Percentiles rank a stretch among this genome's conserved stretches.
Conservation (phyloP, 2,797 vertebrate species). For the Sebastes matsubarae region DNA sequence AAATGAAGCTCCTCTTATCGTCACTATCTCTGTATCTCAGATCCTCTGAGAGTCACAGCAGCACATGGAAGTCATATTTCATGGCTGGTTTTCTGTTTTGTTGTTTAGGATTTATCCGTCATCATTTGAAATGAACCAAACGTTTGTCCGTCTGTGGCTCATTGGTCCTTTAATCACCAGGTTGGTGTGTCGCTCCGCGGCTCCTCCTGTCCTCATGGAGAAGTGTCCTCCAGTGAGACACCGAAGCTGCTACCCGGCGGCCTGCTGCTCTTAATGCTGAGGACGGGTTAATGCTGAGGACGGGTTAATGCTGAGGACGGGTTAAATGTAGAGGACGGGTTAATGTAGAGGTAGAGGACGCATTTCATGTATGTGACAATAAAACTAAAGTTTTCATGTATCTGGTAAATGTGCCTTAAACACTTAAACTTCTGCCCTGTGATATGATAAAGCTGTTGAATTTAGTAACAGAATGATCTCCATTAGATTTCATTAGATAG, state of each 20-base stretch:
- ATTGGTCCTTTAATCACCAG: not conserved
- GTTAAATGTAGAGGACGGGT: not conserved
- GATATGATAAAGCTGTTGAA: not conserved
- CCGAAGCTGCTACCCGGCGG: not conserved
- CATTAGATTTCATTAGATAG: not conserved
- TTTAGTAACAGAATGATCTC: not conserved
- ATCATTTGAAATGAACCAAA: not conserved
- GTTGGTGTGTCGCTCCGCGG: not conserved
- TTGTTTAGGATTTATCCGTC: not conserved
- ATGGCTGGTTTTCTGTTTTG: not conserved
- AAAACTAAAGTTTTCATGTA: not conserved
- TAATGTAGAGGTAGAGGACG: not conserved
- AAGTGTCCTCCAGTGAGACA: not conserved
- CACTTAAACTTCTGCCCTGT: not conserved
- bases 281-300: not conserved
- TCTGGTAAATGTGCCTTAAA: not conserved
- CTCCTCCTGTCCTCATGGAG: not conserved
- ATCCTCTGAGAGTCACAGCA: not conserved
- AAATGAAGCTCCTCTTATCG: not conserved
- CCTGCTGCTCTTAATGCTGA: not conserved
- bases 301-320: too few relatives aligned
- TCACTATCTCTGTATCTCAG: not conserved
- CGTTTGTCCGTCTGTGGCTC: not conserved
- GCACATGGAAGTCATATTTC: not conserved
- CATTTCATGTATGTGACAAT: not conserved